phyloP scores from a whole-genome alignment of 2,888 invertebrate species.

The Stenichneumon culpator region DNA sequence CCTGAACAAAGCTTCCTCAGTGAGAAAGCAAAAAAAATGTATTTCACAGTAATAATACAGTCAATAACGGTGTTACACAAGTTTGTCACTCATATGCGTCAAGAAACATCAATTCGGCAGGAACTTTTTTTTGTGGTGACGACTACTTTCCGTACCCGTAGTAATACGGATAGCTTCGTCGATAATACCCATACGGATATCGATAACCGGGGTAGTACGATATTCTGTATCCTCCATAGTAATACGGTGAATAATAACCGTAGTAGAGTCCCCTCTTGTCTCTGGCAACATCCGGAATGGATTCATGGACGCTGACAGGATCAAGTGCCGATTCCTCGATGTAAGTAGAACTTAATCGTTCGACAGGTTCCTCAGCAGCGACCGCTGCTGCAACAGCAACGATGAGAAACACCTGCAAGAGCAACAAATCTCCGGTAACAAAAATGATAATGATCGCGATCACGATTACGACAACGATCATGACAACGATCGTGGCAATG shows the following conservation, averaged over 20 bases:
- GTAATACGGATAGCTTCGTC: not conserved
- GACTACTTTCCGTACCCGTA: conserved; percentile 1
- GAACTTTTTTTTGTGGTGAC: not conserved
- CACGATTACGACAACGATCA: too few relatives aligned
- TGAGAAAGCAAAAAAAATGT: not conserved
- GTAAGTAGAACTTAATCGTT: conserved; percentile 56
- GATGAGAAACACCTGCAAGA: conserved; percentile 75
- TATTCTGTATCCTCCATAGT: conserved; percentile 12
- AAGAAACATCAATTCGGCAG: not conserved
- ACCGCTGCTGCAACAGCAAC: conserved; percentile 78
- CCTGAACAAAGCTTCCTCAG: not conserved
- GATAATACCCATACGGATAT: conserved; percentile 72
- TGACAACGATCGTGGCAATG: too few relatives aligned
- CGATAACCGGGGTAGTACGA: conserved; percentile 73
- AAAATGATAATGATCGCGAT: too few relatives aligned
- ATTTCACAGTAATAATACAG: conserved; percentile 8
- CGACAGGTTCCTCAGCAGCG: conserved; percentile 54
- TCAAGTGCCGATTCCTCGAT: conserved; percentile 34
- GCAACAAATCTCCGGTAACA: too few relatives aligned
- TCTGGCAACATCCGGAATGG: conserved; percentile 66
- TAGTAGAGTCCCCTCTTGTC: conserved; percentile 76
- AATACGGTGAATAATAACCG: not conserved
- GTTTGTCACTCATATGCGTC: not conserved
- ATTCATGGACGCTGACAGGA: conserved; percentile 39
- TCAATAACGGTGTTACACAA: not conserved